These are phyloP conservation scores for Ptilodon capucinus DNA, from an alignment of 2,888 invertebrate genomes.

Conservation along the genomic window DNA sequence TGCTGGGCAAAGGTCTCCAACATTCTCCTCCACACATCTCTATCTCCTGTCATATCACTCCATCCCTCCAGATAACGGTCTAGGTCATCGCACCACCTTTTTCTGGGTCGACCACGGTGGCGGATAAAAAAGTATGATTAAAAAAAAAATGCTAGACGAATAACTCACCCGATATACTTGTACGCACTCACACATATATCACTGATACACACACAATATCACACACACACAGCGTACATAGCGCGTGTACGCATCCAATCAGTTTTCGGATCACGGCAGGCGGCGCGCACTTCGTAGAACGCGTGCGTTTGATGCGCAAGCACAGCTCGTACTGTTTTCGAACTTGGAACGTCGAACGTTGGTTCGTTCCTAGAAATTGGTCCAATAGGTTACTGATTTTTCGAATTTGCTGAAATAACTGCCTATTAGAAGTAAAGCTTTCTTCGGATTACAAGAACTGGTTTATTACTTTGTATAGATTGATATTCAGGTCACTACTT, in stretches of 20 bases:
- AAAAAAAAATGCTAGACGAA: constrained; percentile 8
- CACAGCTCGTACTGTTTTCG: constrained; percentile 43
- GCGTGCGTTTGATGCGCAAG: constrained; percentile 61
- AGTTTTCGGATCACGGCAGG: constrained; percentile 62
- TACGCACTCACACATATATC: constrained; percentile 30
- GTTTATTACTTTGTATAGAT: neutral
- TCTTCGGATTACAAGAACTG: neutral
- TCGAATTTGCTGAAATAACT: constrained; percentile 2
- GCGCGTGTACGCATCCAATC: constrained; percentile 38
- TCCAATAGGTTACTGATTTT: constrained; percentile 19
- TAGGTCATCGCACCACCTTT: no score
- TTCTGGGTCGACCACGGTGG: no score
- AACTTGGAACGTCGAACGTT: constrained; percentile 17
- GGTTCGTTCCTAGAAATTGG: constrained; percentile 29
- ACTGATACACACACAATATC: constrained; percentile 23
- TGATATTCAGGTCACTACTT: neutral
- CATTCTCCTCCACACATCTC: no score
- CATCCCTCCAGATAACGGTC: no score
- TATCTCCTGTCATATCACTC: no score
- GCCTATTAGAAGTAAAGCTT: neutral
- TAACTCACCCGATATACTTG: constrained; percentile 32
- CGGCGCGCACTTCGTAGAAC: constrained; percentile 61
- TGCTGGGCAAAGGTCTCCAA: no score
- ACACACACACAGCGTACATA: constrained; percentile 33
- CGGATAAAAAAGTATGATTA: no score